A percentile compares a stretch with the other conserved stretches of the same genome.
Conservation (phyloP, 2,113 vertebrate species). For the Xiphophorus couchianus region DNA sequence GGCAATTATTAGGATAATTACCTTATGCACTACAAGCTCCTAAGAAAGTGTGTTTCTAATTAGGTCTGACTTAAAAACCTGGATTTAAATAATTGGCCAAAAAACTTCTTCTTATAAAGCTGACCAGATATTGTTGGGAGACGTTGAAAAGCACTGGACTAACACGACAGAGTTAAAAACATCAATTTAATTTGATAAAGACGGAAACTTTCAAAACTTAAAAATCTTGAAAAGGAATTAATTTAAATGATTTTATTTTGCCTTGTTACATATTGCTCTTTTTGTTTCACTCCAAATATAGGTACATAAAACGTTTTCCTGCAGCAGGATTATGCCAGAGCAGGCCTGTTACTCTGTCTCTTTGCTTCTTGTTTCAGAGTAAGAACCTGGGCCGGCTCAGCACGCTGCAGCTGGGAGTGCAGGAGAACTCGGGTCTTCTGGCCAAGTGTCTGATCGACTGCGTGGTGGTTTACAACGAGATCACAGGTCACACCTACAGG, state of each 20-base stretch:
- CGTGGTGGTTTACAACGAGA: slow-evolving; percentile 97
- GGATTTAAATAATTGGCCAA: not conserved
- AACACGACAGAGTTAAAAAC: too few relatives aligned
- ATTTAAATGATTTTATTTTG: not conserved
- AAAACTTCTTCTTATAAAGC: not conserved
- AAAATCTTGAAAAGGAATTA: not conserved
- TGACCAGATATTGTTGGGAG: not conserved
- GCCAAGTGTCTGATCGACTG: slow-evolving; percentile 98
- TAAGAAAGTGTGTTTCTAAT: not conserved
- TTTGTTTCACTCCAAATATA: not conserved
- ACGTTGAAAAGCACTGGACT: not conserved
- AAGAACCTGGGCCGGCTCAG: slow-evolving; percentile 97
- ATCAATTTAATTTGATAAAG: too few relatives aligned
- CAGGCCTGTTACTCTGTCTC: not conserved
- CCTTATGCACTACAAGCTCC: not conserved
- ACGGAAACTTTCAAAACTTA: too few relatives aligned
- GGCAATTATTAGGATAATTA: not conserved
- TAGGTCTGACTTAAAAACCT: not conserved
- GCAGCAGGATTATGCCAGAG: not conserved
- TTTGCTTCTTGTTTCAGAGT: slow-evolving; percentile 80
- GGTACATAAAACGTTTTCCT: not conserved
- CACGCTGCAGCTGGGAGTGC: slow-evolving; percentile 91
- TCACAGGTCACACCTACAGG: slow-evolving; percentile 96
- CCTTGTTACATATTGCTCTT: not conserved
- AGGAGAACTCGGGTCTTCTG: slow-evolving; percentile 95